phyloP scores from a whole-genome alignment of 2,113 vertebrate genomes.

The Barbus barbus region DNA sequence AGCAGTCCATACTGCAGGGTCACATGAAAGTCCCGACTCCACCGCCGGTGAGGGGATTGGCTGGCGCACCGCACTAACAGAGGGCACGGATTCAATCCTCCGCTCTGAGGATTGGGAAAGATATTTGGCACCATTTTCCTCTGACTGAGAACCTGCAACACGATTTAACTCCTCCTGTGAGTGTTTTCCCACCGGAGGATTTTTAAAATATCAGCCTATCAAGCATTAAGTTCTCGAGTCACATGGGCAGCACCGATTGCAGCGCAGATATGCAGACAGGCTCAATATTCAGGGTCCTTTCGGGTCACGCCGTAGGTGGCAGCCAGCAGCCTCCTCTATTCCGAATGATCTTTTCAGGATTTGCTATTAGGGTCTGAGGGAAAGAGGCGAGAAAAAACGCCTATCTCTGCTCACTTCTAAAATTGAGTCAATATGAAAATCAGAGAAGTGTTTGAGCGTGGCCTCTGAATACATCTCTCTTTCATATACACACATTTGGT shows the following conservation, averaged over 20 bases:
- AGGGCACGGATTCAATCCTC: constrained; percentile 29
- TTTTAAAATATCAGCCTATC: constrained; percentile 29
- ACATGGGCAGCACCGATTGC: neutral
- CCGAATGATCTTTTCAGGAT: constrained; percentile 60
- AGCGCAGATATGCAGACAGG: constrained; percentile 45
- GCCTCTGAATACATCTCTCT: constrained; percentile 51
- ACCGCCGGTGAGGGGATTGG: constrained; percentile 16
- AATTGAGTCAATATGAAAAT: constrained; percentile 64
- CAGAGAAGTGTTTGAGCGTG: constrained; percentile 46
- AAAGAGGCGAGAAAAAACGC: constrained; percentile 15
- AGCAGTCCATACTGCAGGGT: constrained; percentile 35
- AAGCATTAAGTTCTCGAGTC: constrained; percentile 7
- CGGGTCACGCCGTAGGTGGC: neutral
- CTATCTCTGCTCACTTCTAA: constrained; percentile 53
- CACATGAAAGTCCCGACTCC: neutral
- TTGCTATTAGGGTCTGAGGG: constrained; percentile 50
- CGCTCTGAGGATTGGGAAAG: constrained; percentile 2
- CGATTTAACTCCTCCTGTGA: constrained; percentile 7
- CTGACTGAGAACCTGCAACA: constrained; percentile 17
- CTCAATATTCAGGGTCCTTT: constrained; percentile 49
- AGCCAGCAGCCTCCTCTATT: constrained; percentile 11
- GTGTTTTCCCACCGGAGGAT: constrained; percentile 27
- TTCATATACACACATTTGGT: constrained; percentile 26
- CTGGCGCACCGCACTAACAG: neutral
- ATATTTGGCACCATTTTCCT: constrained; percentile 32